Conservation (phyloP, 2,888 invertebrate species). For the Plebejus argus region DNA sequence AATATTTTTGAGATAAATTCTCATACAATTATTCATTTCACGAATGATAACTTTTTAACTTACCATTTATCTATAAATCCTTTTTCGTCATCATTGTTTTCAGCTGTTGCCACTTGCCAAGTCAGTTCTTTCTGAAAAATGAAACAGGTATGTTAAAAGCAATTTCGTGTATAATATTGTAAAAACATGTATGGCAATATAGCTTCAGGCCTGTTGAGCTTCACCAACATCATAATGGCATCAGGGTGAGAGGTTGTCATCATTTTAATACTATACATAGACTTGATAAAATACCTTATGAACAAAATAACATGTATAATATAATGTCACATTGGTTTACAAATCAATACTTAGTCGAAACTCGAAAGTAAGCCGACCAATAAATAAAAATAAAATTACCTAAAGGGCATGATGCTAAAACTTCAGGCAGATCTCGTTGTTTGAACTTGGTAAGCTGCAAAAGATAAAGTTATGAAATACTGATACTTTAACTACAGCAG, state of each 20-base stretch:
- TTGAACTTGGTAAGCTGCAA: neutral
- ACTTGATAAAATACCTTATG: neutral
- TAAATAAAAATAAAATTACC: neutral
- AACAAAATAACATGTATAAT: too few species aligned
- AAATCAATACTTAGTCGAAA: too few species aligned
- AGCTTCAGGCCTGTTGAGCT: constrained; percentile 31
- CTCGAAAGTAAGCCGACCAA: neutral
- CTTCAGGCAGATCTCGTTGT: neutral
- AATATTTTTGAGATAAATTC: neutral
- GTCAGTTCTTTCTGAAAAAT: neutral
- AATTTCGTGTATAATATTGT: neutral
- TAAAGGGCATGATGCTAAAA: neutral
- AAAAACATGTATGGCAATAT: neutral
- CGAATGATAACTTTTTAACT: neutral
- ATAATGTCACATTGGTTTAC: too few species aligned
- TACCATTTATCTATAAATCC: neutral
- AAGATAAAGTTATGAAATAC: neutral
- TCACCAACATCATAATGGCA: constrained; percentile 29
- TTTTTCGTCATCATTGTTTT: neutral
- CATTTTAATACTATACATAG: neutral
- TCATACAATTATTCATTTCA: neutral
- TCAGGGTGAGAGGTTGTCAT: constrained; percentile 33
- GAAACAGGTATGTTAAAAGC: neutral
- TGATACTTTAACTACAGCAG: neutral
- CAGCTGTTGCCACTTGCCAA: neutral